Evolutionary conservation across 2,113 vertebrate genomes (phyloP).

Genomic region (Heterocephalus glaber): DNA sequence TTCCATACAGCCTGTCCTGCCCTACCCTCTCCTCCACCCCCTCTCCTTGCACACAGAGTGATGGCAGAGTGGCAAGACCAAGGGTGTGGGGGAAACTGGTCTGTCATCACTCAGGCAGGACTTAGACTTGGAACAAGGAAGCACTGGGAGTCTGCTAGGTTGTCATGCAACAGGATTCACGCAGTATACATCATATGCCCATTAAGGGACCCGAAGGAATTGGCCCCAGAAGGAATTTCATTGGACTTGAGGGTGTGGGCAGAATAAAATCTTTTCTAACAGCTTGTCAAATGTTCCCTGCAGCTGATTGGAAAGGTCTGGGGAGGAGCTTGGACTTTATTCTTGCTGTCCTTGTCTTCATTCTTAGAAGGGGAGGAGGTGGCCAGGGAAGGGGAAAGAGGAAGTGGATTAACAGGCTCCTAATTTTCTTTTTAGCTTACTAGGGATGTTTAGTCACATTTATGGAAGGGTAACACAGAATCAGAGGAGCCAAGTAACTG

Average conservation of each 20-base stretch:
- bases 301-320: not conserved
- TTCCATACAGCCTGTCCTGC: not conserved
- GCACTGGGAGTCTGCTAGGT: not conserved
- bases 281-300: not conserved
- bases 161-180: not conserved
- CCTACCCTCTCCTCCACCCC: slow-evolving; percentile 20
- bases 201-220: not conserved
- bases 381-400: not conserved
- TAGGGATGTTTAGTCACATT: not conserved
- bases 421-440: not conserved
- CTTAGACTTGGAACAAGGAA: slow-evolving; percentile 29
- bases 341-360: not conserved
- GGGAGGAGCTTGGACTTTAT: not conserved
- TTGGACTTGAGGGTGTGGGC: not conserved
- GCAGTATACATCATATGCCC: not conserved
- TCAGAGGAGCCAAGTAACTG: not conserved
- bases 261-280: not conserved
- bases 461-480: slow-evolving; percentile 8
- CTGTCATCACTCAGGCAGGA: slow-evolving; percentile 43
- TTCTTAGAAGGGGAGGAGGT: not conserved
- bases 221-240: not conserved
- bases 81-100: slow-evolving; percentile 54
- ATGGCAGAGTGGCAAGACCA: not conserved
- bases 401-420: not conserved
- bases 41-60: not conserved